Base-by-base conservation (phyloP, 2,797 vertebrate species). In the Coregonus suidteri region DNA sequence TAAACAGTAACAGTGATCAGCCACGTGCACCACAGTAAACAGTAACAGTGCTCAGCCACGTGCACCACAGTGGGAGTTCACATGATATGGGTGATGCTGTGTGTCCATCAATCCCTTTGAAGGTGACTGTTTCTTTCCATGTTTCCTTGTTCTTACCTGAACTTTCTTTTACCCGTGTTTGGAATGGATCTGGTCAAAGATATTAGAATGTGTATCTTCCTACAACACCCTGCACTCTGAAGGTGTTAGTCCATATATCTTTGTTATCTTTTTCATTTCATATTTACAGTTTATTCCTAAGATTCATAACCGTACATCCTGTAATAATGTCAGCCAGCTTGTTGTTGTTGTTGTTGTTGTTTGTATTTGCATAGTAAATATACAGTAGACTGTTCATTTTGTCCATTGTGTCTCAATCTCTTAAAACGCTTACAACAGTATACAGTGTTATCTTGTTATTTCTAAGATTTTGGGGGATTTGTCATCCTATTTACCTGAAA, bases 401-500 rank as follows among this genome's bases (percentile, higher is more conserved):
- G 62, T 53, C 20, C 37, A 69, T 86, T 69, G 62, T 75, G 82
- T 81, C 77, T 71, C 67, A 80, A 47, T 80, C 6, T 59, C 2
- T 11, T 54, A 82, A 64, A 74, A 81, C 65, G 15, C 6, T 64
- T 18, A 71, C 13, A 31, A 54, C 25, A 4, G 30, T 68, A 65
- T 66, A 41, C 54, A 53, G 31, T 77, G 30, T 76, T 20, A 81
- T 80, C 59, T 31, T 4, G 51, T 77, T 84, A 51, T 53, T 74
- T 56, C 37, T 72, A 73, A 78, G 82, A 84, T 81, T 78, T 77
- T 0, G 1, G 18, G 79, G 75, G 77, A 89, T 93, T 85, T 77
- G 82, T 90, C 87, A 90, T 88, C 71, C 68, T 84, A 51, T 87
- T 85, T 76, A 89, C 85, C 85, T 90, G 76, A 90, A 88, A 90